phyloP scores from a whole-genome alignment of 2,113 vertebrate species.

The Rhinolophus sinicus region DNA sequence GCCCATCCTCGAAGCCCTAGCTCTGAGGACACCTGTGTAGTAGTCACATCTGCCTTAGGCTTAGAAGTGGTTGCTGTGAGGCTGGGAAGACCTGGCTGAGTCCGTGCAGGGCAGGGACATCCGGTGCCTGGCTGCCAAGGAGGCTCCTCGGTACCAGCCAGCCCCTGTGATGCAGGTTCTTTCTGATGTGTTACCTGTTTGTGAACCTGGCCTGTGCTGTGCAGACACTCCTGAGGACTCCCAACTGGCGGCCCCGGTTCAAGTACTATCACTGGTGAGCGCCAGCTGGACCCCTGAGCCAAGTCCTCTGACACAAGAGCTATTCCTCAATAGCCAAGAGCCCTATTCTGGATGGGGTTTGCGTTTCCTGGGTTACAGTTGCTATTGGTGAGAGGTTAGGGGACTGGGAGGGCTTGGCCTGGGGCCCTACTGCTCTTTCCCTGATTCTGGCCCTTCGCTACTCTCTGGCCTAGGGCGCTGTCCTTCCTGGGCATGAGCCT shows the following conservation, averaged over 20 bases:
- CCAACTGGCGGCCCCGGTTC: slow-evolving; percentile 98
- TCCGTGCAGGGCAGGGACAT: not conserved
- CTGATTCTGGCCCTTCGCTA: slow-evolving; percentile 11
- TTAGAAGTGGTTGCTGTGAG: not conserved
- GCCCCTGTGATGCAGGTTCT: slow-evolving; percentile 90
- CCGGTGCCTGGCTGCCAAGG: not conserved
- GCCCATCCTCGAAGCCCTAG: not conserved
- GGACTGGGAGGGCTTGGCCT: not conserved
- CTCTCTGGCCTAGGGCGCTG: slow-evolving; percentile 88
- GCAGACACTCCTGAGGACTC: slow-evolving; percentile 96
- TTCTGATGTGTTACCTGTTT: slow-evolving; percentile 99
- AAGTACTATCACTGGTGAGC: slow-evolving; percentile 98
- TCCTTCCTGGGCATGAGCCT: slow-evolving; percentile 99
- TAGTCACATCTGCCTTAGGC: not conserved
- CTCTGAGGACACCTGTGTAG: not conserved
- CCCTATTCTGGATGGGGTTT: not conserved
- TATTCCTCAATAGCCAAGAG: not conserved
- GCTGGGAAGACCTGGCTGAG: not conserved
- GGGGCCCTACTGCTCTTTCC: not conserved
- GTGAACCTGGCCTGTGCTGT: slow-evolving; percentile 98
- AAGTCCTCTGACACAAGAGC: not conserved
- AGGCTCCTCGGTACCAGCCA: not conserved
- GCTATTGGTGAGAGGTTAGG: not conserved
- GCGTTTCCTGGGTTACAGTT: not conserved
- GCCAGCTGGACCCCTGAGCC: not conserved